Percentiles rank a stretch among this genome's conserved stretches.
These are phyloP conservation scores for Hemicordylus capensis DNA, from an alignment of 2,113 vertebrate species.

Conservation along the genomic window DNA sequence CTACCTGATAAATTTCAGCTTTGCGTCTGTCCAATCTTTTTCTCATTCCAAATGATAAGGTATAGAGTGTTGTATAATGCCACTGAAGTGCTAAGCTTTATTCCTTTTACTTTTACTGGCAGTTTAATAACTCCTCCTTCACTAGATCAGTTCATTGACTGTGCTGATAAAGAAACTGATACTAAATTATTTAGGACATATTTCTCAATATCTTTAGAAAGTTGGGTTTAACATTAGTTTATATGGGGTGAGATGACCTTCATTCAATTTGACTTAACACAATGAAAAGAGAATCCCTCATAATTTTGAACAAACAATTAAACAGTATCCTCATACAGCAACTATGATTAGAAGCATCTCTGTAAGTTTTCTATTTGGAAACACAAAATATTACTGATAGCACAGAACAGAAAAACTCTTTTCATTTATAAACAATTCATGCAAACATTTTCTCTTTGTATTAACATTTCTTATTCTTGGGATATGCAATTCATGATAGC, in stretches of 20 bases:
- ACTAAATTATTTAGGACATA: not conserved
- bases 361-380: not conserved
- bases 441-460: not conserved
- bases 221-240: not conserved
- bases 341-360: not conserved
- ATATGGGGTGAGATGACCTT: not conserved
- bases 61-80: not conserved
- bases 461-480: not conserved
- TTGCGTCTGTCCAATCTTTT: not conserved
- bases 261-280: not conserved
- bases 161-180: not conserved
- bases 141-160: not conserved
- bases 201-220: not conserved
- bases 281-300: not conserved
- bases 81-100: not conserved
- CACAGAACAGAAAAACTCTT: conserved; percentile 2
- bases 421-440: not conserved
- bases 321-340: not conserved
- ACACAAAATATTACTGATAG: not conserved
- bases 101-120: not conserved
- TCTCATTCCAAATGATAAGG: not conserved
- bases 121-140: not conserved
- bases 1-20: not conserved
- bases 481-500: not conserved
- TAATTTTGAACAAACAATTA: not conserved